phyloP scores from a whole-genome alignment of 2,888 invertebrate species.

The Papilio demoleus region DNA sequence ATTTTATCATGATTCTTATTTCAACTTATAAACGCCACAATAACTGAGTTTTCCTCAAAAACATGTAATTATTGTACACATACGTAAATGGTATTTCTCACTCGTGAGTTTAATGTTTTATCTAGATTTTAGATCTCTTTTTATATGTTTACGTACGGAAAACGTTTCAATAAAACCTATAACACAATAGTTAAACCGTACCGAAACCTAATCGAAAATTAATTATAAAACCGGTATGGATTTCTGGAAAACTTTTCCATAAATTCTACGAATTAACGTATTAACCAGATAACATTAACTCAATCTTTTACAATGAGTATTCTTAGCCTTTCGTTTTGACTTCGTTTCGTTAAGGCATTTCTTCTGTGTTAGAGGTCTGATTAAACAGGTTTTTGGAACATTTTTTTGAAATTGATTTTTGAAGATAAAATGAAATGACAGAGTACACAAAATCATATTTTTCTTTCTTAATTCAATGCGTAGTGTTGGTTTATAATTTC shows the following conservation, averaged over 20 bases:
- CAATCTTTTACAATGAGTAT: too few relatives aligned
- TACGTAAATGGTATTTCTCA: conserved; percentile 10
- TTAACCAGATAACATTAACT: too few relatives aligned
- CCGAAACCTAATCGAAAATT: neutral
- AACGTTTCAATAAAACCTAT: neutral
- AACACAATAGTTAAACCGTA: neutral
- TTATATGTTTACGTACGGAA: neutral
- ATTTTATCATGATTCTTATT: neutral
- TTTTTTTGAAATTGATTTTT: too few relatives aligned
- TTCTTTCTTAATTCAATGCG: neutral
- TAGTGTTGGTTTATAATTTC: too few relatives aligned
- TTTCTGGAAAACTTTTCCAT: too few relatives aligned
- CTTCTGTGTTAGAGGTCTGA: too few relatives aligned
- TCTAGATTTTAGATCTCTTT: conserved; percentile 10
- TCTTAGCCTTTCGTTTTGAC: too few relatives aligned
- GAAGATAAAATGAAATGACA: too few relatives aligned
- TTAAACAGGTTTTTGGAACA: too few relatives aligned
- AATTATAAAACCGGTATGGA: neutral
- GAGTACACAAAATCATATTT: too few relatives aligned
- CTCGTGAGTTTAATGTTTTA: conserved; percentile 7
- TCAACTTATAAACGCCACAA: neutral
- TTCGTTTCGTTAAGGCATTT: too few relatives aligned
- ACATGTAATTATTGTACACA: conserved; percentile 9
- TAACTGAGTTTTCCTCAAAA: conserved; percentile 12
- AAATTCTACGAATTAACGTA: too few relatives aligned